A percentile compares a stretch with the other conserved stretches of the same genome.
phyloP scores from a whole-genome alignment of 2,888 invertebrate genomes.

The Eueremaeus valkanovi region DNA sequence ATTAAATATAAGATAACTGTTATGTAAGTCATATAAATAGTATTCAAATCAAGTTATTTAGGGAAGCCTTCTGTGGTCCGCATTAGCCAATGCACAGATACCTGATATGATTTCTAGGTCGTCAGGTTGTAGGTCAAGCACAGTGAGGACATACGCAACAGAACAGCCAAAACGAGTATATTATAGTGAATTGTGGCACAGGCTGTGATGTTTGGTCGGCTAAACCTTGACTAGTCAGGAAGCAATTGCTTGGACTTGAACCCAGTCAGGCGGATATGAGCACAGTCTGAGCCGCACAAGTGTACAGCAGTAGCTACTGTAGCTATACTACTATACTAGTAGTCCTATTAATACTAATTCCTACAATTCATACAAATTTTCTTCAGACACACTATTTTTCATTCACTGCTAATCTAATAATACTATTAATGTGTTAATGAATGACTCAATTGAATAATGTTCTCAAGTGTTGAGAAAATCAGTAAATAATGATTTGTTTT shows the following conservation, averaged over 20 bases:
- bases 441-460: background rate
- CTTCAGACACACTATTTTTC: background rate
- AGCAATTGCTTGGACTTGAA: conserved; percentile 31
- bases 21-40: background rate
- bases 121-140: conserved; percentile 28
- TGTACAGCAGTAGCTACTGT: background rate
- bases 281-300: background rate
- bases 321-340: background rate
- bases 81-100: conserved; percentile 12
- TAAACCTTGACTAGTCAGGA: conserved; percentile 33
- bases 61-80: conserved; percentile 18
- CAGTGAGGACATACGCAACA: conserved; percentile 3
- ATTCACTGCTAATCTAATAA: background rate
- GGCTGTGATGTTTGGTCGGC: background rate
- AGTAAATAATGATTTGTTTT: background rate
- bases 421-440: background rate
- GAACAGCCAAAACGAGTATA: background rate
- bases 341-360: background rate
- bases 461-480: background rate
- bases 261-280: conserved; percentile 23
- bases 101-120: conserved; percentile 33
- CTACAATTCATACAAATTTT: too few relatives aligned
- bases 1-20: background rate
- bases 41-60: conserved; percentile 24
- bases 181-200: conserved; percentile 22